Evolutionary conservation across 2,797 vertebrate species (phyloP).

Genomic region (Hozukius guyotensis): DNA sequence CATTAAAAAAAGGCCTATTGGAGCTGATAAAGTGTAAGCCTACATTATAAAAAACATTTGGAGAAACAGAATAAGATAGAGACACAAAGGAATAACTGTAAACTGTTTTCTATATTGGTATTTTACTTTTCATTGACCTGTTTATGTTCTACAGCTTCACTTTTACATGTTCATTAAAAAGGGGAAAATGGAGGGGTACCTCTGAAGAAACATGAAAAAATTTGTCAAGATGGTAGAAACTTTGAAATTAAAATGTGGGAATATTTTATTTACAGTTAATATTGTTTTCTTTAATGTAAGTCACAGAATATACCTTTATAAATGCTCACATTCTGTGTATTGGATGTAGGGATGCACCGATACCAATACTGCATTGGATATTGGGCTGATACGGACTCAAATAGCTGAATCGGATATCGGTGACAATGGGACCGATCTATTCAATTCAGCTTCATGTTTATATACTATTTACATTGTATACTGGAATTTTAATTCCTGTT

Average conservation of each 20-base stretch:
- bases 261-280: neutral
- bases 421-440: too few relatives aligned
- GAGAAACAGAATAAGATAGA: neutral
- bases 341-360: neutral
- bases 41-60: neutral
- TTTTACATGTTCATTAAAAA: neutral
- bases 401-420: too few relatives aligned
- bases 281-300: neutral
- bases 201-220: neutral
- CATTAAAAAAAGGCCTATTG: neutral
- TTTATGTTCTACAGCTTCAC: neutral
- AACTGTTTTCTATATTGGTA: neutral
- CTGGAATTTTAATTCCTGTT: too few relatives aligned
- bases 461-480: too few relatives aligned
- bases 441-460: too few relatives aligned
- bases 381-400: too few relatives aligned
- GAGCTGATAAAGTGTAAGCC: neutral
- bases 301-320: neutral
- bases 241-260: neutral
- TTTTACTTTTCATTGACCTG: neutral
- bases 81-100: neutral
- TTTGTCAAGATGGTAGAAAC: neutral
- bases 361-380: too few relatives aligned
- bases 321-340: neutral
- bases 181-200: too few relatives aligned